Base-by-base conservation (phyloP, 2,888 invertebrate genomes). In the Ornithoptera priamus region DNA sequence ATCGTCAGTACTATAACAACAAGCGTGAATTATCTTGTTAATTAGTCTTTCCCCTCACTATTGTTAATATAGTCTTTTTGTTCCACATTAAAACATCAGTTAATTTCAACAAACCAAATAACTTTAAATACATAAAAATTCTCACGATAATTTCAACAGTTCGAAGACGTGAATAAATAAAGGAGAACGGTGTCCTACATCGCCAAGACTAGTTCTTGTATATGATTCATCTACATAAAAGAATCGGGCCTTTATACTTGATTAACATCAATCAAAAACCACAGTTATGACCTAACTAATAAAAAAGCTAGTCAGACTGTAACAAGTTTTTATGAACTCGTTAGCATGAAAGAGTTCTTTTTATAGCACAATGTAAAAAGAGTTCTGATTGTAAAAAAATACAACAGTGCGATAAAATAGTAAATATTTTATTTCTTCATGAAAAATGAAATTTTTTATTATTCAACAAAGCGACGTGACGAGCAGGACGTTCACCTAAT, bases 191-290 rank as follows among this genome's bases (percentile, higher is more conserved):
- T 15, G 46, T 46, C 69, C 65, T 42, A 65, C 60, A 65, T 69
- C 46, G 15, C 53, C 18, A 22, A 62, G 39, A 70, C 69, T 53
- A 62, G 69, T 70, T 70, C 30, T 66, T 22, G 36, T 5, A n/a
- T 60, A 58, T 66, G 66, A 70, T 58, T 70, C 57, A 69, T 62
- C 46, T 57, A 42, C 61, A 59, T 57, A 57, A 64, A 57, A 42
- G 69, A 69, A 61, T 57, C 65, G 50, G 53, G 61, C 56, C 61
- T 39, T 62, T 30, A 59, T 22, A 66, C 39, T 58, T 70, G 62
- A 70, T 70, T 70, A 66, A 58, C 53, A 53, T 59, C 57, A 65
- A 12, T 20, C 30, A 18, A 46, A 64, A 65, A 30, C 42, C 61
- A 65, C 61, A 69, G 65, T 69, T 69, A 69, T 65, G 20, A 46